Evolutionary conservation across 2,113 vertebrate species (phyloP), one percentile per base, ranked within the genome.

Genomic region (Muntiacus reevesi): DNA sequence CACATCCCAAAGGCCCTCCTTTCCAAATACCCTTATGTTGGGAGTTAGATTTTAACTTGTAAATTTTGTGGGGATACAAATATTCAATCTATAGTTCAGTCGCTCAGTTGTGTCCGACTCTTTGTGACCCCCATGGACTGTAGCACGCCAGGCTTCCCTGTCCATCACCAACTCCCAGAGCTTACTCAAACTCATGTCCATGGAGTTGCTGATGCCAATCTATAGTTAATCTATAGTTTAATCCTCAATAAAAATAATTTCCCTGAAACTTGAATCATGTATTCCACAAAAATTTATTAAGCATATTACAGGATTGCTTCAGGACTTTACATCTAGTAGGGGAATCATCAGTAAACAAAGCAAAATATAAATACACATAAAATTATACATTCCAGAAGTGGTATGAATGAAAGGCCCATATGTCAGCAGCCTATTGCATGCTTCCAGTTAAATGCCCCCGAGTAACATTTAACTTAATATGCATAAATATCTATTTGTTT

Each of bases 191-290:
- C 9, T 36, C 64, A 71, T 12, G n/a, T 10, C 64, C 19, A 23
- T 36, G 1, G 1, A 36, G 64, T 36, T 0, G 4, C 19, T 71
- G n/a, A 71, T 71, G n/a, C 64, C 0, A 9, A 12, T 71, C 64
- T 71, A 36, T 36, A 71, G 64, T 71, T 71, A 71, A 71, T 71
- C 19, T 67, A 11, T 67, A 67, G 64, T 67, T 67, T 67, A 67
- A 74, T 74, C 40, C 36, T 55, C 4, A 36, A 16, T 91, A 15
- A 78, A 50, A 79, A 43, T 15, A 12, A 25, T 40, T 50, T 52
- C 16, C 30, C 54, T 27, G 3, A 19, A 62, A 15, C 10, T 64
- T 60, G 76, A 47, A 88, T 91, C 40, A 47, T 23, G 7, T 87
- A 59, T 28, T 33, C 25, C 60, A n/a, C 5, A 60, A 60, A 81